phyloP scores from a whole-genome alignment of 2,113 vertebrate genomes.

The Prunella himalayana region DNA sequence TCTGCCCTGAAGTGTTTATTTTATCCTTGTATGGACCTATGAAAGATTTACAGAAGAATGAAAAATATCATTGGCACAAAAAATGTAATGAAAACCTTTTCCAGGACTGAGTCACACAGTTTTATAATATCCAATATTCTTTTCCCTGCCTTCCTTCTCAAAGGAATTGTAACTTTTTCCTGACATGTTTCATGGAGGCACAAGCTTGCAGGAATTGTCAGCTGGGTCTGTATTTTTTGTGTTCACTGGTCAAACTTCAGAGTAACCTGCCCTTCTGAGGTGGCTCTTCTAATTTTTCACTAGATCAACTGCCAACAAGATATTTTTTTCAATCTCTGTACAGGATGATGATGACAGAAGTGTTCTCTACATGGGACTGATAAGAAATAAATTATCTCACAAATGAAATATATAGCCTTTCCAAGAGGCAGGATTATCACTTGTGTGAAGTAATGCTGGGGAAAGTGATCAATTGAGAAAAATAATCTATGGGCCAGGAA shows the following conservation, averaged over 20 bases:
- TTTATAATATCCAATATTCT: background rate
- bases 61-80: background rate
- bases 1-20: conserved; percentile 44
- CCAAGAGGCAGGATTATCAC: background rate
- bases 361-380: accelerated
- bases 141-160: background rate
- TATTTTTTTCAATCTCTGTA: background rate
- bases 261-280: background rate
- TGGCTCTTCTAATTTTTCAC: background rate
- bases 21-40: background rate
- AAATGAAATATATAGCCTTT: background rate
- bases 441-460: background rate
- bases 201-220: background rate
- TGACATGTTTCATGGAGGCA: background rate
- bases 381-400: conserved; percentile 4
- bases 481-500: background rate
- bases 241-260: background rate
- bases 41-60: background rate
- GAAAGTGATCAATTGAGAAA: background rate
- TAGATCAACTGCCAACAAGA: background rate
- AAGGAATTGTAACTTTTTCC: background rate
- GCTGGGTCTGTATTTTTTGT: background rate
- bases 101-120: background rate
- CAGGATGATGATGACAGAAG: background rate
- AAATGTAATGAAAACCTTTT: background rate